Base-by-base conservation (phyloP, 2,888 invertebrate genomes). In the Eupeodes luniger region DNA sequence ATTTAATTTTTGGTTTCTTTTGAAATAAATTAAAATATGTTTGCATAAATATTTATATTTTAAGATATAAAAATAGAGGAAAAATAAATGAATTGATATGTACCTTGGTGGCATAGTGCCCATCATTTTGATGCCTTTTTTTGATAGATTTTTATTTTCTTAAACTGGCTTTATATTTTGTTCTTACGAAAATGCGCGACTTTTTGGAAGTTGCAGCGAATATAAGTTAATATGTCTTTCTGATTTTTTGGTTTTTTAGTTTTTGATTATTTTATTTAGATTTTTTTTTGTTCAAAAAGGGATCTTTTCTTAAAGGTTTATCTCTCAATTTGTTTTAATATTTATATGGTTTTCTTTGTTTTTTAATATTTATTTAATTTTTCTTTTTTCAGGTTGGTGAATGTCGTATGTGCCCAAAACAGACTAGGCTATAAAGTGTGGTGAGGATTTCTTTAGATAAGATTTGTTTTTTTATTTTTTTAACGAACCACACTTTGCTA, bases 81-180 rank as follows among this genome's bases (percentile, higher is more conserved):
- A 78, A 86, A 75, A 61, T 74, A 66, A 85, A 85, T 88, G 84
- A 85, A 80, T 81, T 89, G 76, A 91, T 92, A 92, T 92, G 92
- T 94, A 94, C 93, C 93, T 94, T 93, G 93, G 93, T 91, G 93
- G 94, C 93, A 94, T 94, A 92, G 94, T 93, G 93, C 93, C 93
- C 93, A 94, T 93, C 94, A 94, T 94, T 93, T 93, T 93, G 93
- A 91, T 91, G 92, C 89, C 89, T 90, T 91, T 64, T 90, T 90
- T 90, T 90, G 83, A 89, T 79, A 86, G 74, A 61, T 79, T 27
- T 27, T 27, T 27, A 27, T 27, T 27, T 82, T 86, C 84, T 76
- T 62, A 76, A 74, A 78, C 59, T 72, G 74, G 66, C 67, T 88
- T 64, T 59, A 27, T 66, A 83, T 70, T 74, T 27, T 27, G 27